phyloP scores from a whole-genome alignment of 2,797 vertebrate species.

The Ambastaia sidthimunki region DNA sequence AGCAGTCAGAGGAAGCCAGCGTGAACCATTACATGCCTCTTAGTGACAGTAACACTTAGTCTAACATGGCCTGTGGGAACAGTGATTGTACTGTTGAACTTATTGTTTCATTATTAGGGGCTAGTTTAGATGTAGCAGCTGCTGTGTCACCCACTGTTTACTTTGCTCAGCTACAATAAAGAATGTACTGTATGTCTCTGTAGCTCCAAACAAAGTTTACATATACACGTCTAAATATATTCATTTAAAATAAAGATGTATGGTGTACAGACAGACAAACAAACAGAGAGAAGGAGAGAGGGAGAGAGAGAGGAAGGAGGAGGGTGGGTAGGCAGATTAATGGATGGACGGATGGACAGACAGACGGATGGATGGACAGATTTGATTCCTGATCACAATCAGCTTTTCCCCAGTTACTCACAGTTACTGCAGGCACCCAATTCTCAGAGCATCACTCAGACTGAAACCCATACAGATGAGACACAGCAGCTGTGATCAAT shows the following conservation, averaged over 20 bases:
- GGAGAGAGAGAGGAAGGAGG: too few species aligned
- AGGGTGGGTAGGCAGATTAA: too few species aligned
- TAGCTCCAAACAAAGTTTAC: neutral
- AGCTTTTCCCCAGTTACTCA: slow-evolving; percentile 29
- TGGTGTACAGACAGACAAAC: too few species aligned
- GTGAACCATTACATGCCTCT: slow-evolving; percentile 24
- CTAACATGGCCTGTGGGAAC: slow-evolving; percentile 26
- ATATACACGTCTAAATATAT: neutral
- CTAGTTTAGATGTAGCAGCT: slow-evolving; percentile 1
- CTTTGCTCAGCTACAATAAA: neutral
- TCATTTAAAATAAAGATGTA: too few species aligned
- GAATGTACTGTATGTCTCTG: neutral
- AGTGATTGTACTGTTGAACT: slow-evolving; percentile 9
- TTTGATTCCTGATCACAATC: slow-evolving; percentile 12
- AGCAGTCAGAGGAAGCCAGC: slow-evolving; percentile 12
- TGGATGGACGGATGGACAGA: too few species aligned
- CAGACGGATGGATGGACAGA: too few species aligned
- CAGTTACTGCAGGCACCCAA: neutral
- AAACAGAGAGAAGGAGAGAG: too few species aligned
- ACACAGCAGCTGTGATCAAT: slow-evolving; percentile 32
- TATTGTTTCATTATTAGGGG: slow-evolving; percentile 11
- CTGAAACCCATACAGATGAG: slow-evolving; percentile 18
- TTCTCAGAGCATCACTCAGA: slow-evolving; percentile 14
- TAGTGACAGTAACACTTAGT: slow-evolving; percentile 19
- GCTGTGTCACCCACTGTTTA: neutral